Conservation (phyloP, 2,888 invertebrate genomes). For the Lithosia quadra region DNA sequence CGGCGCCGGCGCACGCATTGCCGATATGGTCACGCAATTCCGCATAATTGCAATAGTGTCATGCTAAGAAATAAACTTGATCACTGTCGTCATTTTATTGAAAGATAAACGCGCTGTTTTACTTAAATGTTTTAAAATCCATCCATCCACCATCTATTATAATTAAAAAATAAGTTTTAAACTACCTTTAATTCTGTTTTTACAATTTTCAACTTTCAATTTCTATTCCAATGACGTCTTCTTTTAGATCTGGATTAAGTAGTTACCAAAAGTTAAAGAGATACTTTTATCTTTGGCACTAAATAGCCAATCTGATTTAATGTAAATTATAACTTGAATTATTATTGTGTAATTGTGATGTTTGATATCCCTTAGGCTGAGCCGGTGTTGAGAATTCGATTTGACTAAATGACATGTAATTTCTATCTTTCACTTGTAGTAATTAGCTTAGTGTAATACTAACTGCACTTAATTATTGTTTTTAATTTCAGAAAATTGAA, state of each 20-base stretch:
- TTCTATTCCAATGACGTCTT: background rate
- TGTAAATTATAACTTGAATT: too few relatives aligned
- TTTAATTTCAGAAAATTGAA: slow-evolving; percentile 35
- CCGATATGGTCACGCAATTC: slow-evolving; percentile 40
- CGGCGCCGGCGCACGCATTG: slow-evolving; percentile 34
- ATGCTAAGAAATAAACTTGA: slow-evolving; percentile 30
- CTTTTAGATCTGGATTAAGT: too few relatives aligned
- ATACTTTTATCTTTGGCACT: too few relatives aligned
- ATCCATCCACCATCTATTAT: background rate
- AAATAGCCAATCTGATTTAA: too few relatives aligned
- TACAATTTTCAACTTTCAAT: too few relatives aligned
- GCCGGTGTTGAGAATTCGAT: background rate
- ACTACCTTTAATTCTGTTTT: too few relatives aligned
- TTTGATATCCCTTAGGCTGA: too few relatives aligned
- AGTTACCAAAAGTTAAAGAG: too few relatives aligned
- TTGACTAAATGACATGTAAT: slow-evolving; percentile 17
- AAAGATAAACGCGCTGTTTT: background rate
- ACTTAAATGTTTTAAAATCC: background rate
- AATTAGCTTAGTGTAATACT: slow-evolving; percentile 30
- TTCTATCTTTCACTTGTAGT: slow-evolving; percentile 28
- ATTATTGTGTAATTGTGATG: too few relatives aligned
- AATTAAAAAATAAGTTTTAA: background rate
- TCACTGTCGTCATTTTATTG: slow-evolving; percentile 15
- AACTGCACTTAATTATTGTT: slow-evolving; percentile 38
- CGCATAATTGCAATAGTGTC: slow-evolving; percentile 44